A percentile compares a stretch with the other conserved stretches of the same genome.
These are phyloP conservation scores for Capitulum mitella DNA, from an alignment of 2,888 invertebrate species.

Conservation along the genomic window DNA sequence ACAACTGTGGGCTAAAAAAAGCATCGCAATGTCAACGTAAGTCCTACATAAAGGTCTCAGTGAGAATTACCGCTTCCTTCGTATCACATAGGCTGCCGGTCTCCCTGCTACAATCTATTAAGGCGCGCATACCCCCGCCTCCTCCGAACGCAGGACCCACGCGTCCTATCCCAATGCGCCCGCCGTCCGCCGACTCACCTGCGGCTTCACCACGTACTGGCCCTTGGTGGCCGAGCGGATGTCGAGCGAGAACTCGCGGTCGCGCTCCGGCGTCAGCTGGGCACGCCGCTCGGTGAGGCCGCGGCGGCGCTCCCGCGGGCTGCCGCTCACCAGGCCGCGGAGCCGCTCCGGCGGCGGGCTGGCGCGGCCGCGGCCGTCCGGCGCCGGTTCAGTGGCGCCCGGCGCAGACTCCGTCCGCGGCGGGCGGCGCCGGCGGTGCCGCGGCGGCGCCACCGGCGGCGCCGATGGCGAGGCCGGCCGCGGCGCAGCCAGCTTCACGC, in stretches of 20 bases:
- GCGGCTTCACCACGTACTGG: conserved; percentile 54
- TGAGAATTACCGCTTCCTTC: too few relatives aligned
- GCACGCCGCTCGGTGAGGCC: background rate
- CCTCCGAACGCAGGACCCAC: too few relatives aligned
- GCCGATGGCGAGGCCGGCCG: background rate
- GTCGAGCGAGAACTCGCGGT: conserved; percentile 42
- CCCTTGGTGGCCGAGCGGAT: conserved; percentile 57
- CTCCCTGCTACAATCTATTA: too few relatives aligned
- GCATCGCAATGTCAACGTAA: too few relatives aligned
- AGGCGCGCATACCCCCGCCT: too few relatives aligned
- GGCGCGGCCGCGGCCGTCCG: background rate
- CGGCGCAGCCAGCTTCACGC: background rate
- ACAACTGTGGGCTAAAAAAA: too few relatives aligned
- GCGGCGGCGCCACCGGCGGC: conserved; percentile 22
- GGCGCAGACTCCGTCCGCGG: background rate
- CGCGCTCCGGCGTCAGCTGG: background rate
- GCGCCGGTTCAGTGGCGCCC: background rate
- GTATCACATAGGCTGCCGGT: too few relatives aligned
- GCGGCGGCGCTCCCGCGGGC: background rate
- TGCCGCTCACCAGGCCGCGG: background rate
- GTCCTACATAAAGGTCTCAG: too few relatives aligned
- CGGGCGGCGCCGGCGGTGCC: background rate
- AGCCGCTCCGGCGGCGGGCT: background rate
- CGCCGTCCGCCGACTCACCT: too few relatives aligned
- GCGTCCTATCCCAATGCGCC: too few relatives aligned